These are phyloP conservation scores for Rhagium mordax DNA, from an alignment of 2,888 invertebrate species.

Conservation along the genomic window DNA sequence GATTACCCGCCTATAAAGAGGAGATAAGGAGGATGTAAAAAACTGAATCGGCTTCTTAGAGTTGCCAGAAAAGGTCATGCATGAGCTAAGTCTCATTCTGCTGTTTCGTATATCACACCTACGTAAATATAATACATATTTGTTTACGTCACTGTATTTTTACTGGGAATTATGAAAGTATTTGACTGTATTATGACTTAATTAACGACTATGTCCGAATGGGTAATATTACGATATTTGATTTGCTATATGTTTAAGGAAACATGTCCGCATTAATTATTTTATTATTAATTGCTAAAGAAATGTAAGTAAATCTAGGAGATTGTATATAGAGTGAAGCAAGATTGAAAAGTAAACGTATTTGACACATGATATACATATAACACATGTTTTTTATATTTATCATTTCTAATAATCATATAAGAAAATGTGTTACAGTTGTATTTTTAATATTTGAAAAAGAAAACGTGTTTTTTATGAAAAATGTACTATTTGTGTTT, in stretches of 20 bases:
- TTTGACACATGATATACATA: no score
- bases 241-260: background rate
- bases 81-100: background rate
- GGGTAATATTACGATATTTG: background rate
- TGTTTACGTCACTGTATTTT: constrained; percentile 18
- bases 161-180: constrained; percentile 19
- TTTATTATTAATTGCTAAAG: background rate
- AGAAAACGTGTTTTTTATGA: no score
- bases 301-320: background rate
- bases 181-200: background rate
- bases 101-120: constrained; percentile 7
- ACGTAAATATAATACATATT: background rate
- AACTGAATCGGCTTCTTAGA: background rate
- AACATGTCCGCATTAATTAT: background rate
- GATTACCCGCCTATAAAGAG: background rate
- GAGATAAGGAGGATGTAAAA: constrained; percentile 7
- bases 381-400: no score
- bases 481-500: no score
- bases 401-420: no score
- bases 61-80: constrained; percentile 28
- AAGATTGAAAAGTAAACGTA: background rate
- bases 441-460: no score
- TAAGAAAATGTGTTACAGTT: no score
- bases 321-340: background rate
- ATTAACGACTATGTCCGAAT: background rate